Percentiles rank a stretch among this genome's conserved stretches.
These are phyloP conservation scores for Agrenia bidenticulata DNA, from an alignment of 2,888 invertebrate species.

Conservation along the genomic window DNA sequence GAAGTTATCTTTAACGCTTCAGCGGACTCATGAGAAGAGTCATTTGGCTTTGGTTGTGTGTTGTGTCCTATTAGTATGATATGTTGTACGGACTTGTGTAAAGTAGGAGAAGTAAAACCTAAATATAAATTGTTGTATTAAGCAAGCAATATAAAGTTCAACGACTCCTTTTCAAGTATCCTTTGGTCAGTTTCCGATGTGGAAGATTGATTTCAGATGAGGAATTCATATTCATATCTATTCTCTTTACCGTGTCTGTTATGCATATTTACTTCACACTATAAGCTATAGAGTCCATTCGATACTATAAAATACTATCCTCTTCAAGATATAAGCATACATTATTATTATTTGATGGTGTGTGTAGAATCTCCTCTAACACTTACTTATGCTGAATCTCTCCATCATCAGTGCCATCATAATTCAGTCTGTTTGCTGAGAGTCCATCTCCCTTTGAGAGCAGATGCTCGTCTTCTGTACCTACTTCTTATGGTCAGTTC, in stretches of 20 bases:
- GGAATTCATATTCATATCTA: slow-evolving; percentile 20
- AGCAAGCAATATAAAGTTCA: slow-evolving; percentile 37
- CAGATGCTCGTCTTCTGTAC: too few species aligned
- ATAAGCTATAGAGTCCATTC: background rate
- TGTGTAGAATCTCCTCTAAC: background rate
- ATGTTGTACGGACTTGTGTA: too few species aligned
- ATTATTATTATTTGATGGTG: background rate
- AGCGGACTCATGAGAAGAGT: slow-evolving; percentile 38
- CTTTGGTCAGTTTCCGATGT: slow-evolving; percentile 33
- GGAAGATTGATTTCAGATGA: slow-evolving; percentile 36
- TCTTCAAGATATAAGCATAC: background rate
- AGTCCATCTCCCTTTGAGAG: background rate
- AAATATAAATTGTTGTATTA: slow-evolving; percentile 22
- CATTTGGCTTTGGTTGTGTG: slow-evolving; percentile 17
- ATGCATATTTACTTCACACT: background rate
- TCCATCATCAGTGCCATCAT: slow-evolving; percentile 8
- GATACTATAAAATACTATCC: background rate
- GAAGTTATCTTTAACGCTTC: slow-evolving; percentile 48
- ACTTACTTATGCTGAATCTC: background rate
- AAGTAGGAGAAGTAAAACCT: slow-evolving; percentile 5
- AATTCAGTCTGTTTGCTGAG: background rate
- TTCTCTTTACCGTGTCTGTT: background rate
- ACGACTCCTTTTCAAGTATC: slow-evolving; percentile 35
- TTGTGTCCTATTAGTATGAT: background rate
- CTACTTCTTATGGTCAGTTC: background rate